Conservation (phyloP, 2,888 invertebrate species). For the Nematopogon swammerdamellus region DNA sequence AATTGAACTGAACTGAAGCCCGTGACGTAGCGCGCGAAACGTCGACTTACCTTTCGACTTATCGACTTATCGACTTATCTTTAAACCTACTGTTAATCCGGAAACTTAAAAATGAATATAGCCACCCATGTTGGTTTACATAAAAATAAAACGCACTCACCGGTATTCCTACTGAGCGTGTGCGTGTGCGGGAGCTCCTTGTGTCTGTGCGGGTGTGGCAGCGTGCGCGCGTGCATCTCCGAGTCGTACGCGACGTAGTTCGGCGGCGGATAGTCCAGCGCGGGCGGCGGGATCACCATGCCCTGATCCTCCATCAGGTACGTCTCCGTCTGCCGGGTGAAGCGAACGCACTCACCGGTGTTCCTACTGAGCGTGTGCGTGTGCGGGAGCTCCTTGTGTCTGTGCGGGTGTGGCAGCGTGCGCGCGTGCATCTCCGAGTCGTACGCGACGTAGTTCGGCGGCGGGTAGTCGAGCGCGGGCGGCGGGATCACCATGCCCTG, state of each 20-base stretch:
- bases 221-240: slow-evolving; percentile 36
- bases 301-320: slow-evolving; percentile 55
- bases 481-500: slow-evolving; percentile 55
- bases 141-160: too few species aligned
- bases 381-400: slow-evolving; percentile 51
- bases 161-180: slow-evolving; percentile 52
- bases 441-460: slow-evolving; percentile 48
- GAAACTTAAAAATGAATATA: too few species aligned
- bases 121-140: too few species aligned
- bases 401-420: slow-evolving; percentile 55
- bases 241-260: slow-evolving; percentile 49
- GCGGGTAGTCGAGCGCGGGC: slow-evolving; percentile 65
- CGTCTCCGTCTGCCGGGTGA: slow-evolving; percentile 58
- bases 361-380: slow-evolving; percentile 51
- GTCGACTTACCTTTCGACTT: too few species aligned
- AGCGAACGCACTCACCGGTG: too few species aligned
- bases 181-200: slow-evolving; percentile 48
- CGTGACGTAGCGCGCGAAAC: too few species aligned
- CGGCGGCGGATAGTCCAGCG: slow-evolving; percentile 62
- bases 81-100: too few species aligned
- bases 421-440: slow-evolving; percentile 42
- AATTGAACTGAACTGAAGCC: too few species aligned
- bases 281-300: slow-evolving; percentile 58
- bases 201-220: slow-evolving; percentile 58
- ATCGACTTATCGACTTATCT: too few species aligned